phyloP scores from a whole-genome alignment of 2,888 invertebrate species.

The Spatulosminthurus flaviceps region DNA sequence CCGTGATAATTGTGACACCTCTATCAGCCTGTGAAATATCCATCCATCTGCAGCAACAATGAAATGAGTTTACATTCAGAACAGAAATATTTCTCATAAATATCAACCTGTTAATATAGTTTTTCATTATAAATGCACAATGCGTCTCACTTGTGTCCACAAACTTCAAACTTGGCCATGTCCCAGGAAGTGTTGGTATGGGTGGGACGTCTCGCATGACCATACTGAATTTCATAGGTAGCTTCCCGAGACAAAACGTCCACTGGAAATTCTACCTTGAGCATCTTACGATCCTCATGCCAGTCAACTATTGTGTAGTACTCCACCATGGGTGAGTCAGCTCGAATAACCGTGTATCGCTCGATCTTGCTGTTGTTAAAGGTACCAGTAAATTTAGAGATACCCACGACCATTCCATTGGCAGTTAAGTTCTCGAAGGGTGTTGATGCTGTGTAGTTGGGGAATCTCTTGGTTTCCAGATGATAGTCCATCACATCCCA shows the following conservation, averaged over 20 bases:
- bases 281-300: slow-evolving; percentile 68
- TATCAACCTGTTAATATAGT: neutral
- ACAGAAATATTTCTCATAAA: too few relatives aligned
- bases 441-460: neutral
- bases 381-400: slow-evolving; percentile 52
- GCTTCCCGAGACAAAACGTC: slow-evolving; percentile 66
- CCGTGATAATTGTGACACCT: slow-evolving; percentile 68
- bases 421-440: slow-evolving; percentile 51
- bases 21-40: slow-evolving; percentile 68
- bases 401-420: slow-evolving; percentile 51
- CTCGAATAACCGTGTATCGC: slow-evolving; percentile 67
- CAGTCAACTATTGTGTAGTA: slow-evolving; percentile 68
- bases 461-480: slow-evolving; percentile 67
- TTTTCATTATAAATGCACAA: neutral
- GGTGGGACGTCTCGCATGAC: slow-evolving; percentile 66
- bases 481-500: slow-evolving; percentile 71
- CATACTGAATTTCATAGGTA: slow-evolving; percentile 69
- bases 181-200: slow-evolving; percentile 70
- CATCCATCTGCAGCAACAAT: slow-evolving; percentile 66
- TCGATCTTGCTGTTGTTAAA: slow-evolving; percentile 52
- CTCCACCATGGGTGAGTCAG: slow-evolving; percentile 66
- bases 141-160: slow-evolving; percentile 67
- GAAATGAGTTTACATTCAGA: too few relatives aligned
- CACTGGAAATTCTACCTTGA: slow-evolving; percentile 69
- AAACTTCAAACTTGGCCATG: slow-evolving; percentile 69